These are phyloP conservation scores for Rhipidura dahli DNA, from an alignment of 2,113 vertebrate genomes.

Conservation along the genomic window DNA sequence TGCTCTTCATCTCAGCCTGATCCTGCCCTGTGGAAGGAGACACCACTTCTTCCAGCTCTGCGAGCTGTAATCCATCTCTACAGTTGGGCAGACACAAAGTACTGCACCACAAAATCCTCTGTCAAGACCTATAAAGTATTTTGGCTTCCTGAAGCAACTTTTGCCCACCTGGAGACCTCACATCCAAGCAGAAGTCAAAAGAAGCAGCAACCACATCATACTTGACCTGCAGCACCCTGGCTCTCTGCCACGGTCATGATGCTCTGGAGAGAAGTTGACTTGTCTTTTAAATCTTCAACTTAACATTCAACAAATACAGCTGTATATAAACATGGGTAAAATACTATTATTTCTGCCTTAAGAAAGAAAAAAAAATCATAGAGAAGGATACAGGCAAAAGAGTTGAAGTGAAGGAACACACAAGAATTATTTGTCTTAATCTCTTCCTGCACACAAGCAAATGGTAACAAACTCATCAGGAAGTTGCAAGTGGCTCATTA, in stretches of 20 bases:
- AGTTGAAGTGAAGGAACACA: background rate
- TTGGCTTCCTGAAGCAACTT: background rate
- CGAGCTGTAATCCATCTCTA: background rate
- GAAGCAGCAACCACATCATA: background rate
- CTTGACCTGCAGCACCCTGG: background rate
- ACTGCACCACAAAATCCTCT: background rate
- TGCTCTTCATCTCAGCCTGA: background rate
- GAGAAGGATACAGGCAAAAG: background rate
- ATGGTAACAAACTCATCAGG: conserved; percentile 34
- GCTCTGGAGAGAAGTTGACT: background rate
- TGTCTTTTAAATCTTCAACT: background rate
- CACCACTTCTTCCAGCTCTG: background rate
- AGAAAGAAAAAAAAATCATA: background rate
- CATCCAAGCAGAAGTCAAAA: background rate
- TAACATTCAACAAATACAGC: background rate
- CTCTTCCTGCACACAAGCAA: conserved; percentile 26
- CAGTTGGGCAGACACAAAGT: background rate
- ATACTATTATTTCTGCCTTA: background rate
- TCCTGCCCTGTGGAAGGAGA: background rate
- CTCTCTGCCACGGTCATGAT: background rate
- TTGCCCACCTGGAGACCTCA: background rate
- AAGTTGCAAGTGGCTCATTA: background rate
- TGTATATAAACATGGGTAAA: background rate
- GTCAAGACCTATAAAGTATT: background rate
- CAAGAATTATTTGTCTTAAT: background rate